These are phyloP conservation scores for Oreocharis arfaki DNA, from an alignment of 2,113 vertebrate species.

Conservation along the genomic window DNA sequence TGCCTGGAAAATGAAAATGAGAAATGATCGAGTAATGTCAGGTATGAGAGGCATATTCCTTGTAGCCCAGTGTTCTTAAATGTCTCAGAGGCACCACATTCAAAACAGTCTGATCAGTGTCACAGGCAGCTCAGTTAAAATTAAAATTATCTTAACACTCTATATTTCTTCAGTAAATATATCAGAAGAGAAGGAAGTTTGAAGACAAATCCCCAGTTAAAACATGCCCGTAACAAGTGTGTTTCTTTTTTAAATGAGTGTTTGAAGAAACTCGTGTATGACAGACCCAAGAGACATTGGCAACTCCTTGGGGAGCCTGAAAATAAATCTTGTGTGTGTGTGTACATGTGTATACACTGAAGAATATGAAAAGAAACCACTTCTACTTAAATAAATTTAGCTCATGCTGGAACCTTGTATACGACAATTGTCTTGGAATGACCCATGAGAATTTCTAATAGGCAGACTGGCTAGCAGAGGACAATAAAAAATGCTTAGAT, in stretches of 20 bases:
- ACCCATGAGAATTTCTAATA: neutral
- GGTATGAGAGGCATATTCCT: neutral
- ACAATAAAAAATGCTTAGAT: neutral
- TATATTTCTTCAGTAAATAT: neutral
- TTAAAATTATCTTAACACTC: neutral
- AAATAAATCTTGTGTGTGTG: neutral
- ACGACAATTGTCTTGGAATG: neutral
- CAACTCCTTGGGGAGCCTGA: neutral
- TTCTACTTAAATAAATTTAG: neutral
- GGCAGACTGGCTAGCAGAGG: neutral
- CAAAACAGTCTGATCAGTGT: neutral
- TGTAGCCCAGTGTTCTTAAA: neutral
- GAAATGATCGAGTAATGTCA: neutral
- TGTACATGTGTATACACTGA: neutral
- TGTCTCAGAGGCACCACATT: neutral
- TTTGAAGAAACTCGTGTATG: neutral
- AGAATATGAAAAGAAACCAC: neutral
- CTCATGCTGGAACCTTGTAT: neutral
- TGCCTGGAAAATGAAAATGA: constrained; percentile 74
- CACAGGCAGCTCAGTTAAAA: neutral
- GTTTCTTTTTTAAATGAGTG: neutral
- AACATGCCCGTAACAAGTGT: neutral
- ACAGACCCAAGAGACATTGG: neutral
- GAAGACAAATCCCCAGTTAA: neutral
- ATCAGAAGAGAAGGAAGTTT: neutral